Evolutionary conservation across 2,113 vertebrate species (phyloP).

Genomic region (Ceyx melanurus): DNA sequence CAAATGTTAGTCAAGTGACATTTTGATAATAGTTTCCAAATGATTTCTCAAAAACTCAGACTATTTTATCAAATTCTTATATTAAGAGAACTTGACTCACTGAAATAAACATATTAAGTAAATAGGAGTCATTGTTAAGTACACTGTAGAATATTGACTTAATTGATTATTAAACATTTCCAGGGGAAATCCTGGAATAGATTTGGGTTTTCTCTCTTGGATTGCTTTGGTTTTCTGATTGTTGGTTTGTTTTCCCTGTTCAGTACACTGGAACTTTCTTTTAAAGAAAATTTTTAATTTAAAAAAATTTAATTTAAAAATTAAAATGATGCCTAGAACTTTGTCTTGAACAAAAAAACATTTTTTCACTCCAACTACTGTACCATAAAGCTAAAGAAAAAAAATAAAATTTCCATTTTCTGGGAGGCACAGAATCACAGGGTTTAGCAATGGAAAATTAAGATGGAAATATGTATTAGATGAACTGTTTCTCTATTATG

Average conservation of each 20-base stretch:
- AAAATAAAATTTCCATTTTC: not conserved
- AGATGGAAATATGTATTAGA: not conserved
- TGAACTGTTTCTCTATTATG: not conserved
- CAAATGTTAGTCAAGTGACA: not conserved
- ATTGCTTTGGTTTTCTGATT: too few species aligned
- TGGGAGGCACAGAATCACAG: not conserved
- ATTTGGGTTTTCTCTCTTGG: not conserved
- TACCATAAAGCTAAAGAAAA: not conserved
- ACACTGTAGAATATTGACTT: not conserved
- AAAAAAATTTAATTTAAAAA: not conserved
- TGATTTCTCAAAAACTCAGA: not conserved
- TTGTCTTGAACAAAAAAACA: not conserved
- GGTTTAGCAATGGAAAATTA: not conserved
- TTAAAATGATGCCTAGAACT: not conserved
- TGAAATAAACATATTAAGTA: not conserved
- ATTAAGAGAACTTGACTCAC: not conserved
- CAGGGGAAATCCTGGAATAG: not conserved
- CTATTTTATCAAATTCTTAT: not conserved
- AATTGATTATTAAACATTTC: too few species aligned
- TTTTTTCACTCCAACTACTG: not conserved
- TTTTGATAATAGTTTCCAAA: conserved; percentile 38
- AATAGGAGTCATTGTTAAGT: not conserved
- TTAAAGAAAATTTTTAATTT: not conserved
- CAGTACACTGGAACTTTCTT: too few species aligned
- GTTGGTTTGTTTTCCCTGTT: too few species aligned